These are phyloP conservation scores for Perognathus longimembris DNA, from an alignment of 2,113 vertebrate genomes.

Conservation along the genomic window DNA sequence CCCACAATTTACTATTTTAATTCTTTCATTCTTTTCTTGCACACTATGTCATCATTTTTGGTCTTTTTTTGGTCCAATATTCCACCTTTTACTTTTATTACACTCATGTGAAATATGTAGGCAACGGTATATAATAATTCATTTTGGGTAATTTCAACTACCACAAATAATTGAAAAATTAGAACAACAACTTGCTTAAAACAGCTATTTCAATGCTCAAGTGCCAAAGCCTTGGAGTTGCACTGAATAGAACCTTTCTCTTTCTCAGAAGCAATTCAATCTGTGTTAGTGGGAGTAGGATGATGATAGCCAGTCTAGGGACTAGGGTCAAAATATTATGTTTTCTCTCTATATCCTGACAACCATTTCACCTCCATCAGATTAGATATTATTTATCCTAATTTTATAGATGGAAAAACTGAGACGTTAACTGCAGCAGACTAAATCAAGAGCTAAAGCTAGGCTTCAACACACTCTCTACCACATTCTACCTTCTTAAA, in stretches of 20 bases:
- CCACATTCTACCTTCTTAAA: neutral
- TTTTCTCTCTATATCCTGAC: neutral
- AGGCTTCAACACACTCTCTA: neutral
- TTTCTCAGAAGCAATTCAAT: neutral
- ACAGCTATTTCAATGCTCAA: neutral
- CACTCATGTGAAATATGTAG: neutral
- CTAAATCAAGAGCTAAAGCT: neutral
- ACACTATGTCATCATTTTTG: neutral
- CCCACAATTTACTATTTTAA: neutral
- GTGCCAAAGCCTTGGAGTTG: neutral
- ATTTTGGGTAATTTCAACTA: neutral
- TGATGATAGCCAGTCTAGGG: neutral
- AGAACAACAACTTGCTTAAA: neutral
- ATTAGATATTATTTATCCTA: neutral
- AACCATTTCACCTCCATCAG: slow-evolving; percentile 12
- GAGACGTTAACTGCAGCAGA: neutral
- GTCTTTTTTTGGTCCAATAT: neutral
- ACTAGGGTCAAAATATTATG: neutral
- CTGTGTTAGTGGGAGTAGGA: neutral
- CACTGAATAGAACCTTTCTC: neutral
- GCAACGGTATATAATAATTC: neutral
- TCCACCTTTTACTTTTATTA: neutral
- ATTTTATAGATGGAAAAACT: neutral
- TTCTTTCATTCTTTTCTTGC: neutral
- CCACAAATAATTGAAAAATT: neutral